Percentiles rank a stretch among this genome's conserved stretches.
Evolutionary conservation across 2,113 vertebrate species (phyloP).

Genomic region (Gymnogyps californianus): DNA sequence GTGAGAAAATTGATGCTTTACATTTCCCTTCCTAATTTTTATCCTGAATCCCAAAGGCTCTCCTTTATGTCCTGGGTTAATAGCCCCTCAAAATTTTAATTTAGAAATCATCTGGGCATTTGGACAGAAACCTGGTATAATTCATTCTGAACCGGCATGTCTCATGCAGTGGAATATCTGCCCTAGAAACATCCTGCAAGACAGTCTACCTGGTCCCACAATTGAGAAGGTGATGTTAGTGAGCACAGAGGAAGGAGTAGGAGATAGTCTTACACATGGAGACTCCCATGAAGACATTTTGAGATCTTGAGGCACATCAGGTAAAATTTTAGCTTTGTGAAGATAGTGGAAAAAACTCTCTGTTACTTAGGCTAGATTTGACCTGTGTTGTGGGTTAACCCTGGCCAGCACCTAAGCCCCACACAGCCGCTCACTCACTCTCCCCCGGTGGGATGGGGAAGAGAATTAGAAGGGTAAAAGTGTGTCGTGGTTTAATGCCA

Average conservation of each 20-base stretch:
- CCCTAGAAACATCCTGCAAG: neutral
- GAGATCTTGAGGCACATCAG: neutral
- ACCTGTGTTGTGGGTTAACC: neutral
- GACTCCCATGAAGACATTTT: neutral
- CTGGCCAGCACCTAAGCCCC: neutral
- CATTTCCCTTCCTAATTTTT: neutral
- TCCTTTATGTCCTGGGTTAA: neutral
- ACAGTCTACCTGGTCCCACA: neutral
- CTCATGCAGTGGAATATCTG: neutral
- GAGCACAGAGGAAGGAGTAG: neutral
- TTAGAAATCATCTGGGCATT: neutral
- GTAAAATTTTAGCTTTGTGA: neutral
- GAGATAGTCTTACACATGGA: neutral
- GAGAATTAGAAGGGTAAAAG: neutral
- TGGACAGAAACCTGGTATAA: neutral
- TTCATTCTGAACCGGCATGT: neutral
- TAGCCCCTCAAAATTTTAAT: neutral
- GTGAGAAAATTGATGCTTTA: neutral
- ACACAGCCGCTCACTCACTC: neutral
- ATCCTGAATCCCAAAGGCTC: neutral
- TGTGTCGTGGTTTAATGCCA: too few species aligned
- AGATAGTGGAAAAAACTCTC: neutral
- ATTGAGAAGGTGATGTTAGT: neutral
- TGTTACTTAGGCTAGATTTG: neutral
- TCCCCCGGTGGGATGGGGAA: neutral